Evolutionary conservation across 2,113 vertebrate species (phyloP).

Genomic region (Macrotus californicus): DNA sequence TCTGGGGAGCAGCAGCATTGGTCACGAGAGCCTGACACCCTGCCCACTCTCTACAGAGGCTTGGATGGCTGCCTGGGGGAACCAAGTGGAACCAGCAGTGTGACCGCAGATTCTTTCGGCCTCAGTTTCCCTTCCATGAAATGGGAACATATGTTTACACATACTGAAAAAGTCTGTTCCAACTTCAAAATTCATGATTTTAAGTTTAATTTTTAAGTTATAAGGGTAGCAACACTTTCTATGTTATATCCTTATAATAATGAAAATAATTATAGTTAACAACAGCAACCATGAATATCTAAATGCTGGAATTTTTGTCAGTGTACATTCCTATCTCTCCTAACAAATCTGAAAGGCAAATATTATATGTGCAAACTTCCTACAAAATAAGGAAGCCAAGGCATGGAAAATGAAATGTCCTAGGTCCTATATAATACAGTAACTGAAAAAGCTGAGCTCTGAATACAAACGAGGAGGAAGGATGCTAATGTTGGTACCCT

Average conservation of each 20-base stretch:
- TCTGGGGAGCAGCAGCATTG: accelerated
- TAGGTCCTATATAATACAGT: accelerated
- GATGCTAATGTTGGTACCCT: accelerated
- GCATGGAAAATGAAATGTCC: neutral
- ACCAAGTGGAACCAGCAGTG: accelerated
- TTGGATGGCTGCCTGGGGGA: accelerated
- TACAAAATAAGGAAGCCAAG: neutral
- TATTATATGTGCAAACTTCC: neutral
- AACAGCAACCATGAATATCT: neutral
- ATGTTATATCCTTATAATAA: neutral
- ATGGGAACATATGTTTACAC: neutral
- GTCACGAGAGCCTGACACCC: accelerated
- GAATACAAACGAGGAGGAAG: accelerated
- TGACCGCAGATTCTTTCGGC: neutral
- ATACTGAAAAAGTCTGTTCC: neutral
- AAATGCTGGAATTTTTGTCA: neutral
- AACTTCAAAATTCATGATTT: neutral
- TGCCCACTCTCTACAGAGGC: neutral
- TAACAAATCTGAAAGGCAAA: neutral
- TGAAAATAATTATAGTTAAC: accelerated
- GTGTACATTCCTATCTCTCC: neutral
- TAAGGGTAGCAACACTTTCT: neutral
- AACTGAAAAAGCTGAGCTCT: neutral
- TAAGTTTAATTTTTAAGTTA: neutral
- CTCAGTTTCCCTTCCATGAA: neutral